Evolutionary conservation across 2,797 vertebrate genomes (phyloP), one percentile per base, ranked within the genome.

Genomic region (Buceros bicornis): DNA sequence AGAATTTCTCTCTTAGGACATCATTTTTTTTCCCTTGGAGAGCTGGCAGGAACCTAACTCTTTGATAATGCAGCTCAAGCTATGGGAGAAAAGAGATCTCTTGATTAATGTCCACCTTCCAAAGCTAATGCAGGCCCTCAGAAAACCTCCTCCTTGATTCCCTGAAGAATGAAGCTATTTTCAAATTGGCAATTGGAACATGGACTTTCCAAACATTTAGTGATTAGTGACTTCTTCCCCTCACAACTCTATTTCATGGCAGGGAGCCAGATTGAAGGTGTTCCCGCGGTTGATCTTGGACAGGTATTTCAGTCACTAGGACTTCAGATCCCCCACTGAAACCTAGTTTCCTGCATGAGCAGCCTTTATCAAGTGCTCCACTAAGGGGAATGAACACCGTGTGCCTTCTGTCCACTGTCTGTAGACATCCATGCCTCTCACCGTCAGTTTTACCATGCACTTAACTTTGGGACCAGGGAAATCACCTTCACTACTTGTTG

Each of bases 301-400:
- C 58, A 47, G 31, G 12, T 20, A 54, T 8, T 70, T 71, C 12
- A 40, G 12, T 29, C 33, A 17, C 43, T 35, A 13, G 11, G 4
- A 6, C 16, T 77, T 26, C 42, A 89, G 5, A 29, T 64, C 6
- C 16, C 16, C 25, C 26, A 13, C 33, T 26, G 50, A 76, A 61
- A 65, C 16, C 18, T 51, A 20, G 37, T 47, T 80, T 81, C 25
- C 64, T 60, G 90, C 80, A 83, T 42, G 64, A 91, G 6, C 57
- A 88, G 15, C 43, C 35, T 47, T 79, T 70, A 7, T 0, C 60
- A 29, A 77, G 56, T 37, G 67, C 5, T 73, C 53, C 45, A 24
- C 8, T 25, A 60, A 73, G 92, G 19, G 45, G 20, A 91, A 93
- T 0, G 0, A 88, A 78, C 69, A 6, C 11, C 0, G 0, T 78